Evolutionary conservation across 2,888 invertebrate species (phyloP).

Genomic region (Gisinianus flammeolus): DNA sequence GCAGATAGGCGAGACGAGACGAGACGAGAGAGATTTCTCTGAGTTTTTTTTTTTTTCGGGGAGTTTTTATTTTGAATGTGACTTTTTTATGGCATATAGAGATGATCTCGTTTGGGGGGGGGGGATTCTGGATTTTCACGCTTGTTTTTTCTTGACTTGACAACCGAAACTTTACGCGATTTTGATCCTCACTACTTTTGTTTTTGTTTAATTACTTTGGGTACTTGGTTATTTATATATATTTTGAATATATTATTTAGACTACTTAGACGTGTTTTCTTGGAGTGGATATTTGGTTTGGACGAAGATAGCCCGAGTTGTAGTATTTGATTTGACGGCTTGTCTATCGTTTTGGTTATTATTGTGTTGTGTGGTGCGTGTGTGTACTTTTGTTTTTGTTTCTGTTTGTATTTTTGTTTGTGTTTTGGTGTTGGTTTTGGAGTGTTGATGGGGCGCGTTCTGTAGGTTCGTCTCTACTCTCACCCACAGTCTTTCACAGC

Average conservation of each 20-base stretch:
- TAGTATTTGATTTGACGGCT: not conserved
- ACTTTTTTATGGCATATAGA: no score
- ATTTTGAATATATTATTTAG: no score
- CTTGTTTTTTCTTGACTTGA: not conserved
- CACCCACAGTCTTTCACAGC: slow-evolving; percentile 44
- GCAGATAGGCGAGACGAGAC: slow-evolving; percentile 4
- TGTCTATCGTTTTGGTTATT: not conserved
- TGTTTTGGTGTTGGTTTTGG: slow-evolving; percentile 1
- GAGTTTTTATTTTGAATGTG: no score
- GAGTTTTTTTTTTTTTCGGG: no score
- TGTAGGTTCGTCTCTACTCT: slow-evolving; percentile 10
- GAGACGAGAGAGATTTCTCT: not conserved
- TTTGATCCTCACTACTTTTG: not conserved
- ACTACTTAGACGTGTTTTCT: no score
- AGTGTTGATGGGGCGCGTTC: slow-evolving; percentile 1
- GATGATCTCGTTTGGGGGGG: no score
- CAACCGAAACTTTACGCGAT: not conserved
- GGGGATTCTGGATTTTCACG: not conserved
- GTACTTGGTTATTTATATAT: no score
- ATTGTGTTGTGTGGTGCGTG: slow-evolving; percentile 1
- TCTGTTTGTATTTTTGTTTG: not conserved
- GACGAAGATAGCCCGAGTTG: no score
- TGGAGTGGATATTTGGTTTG: no score
- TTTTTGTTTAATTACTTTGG: not conserved
- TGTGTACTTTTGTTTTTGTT: not conserved